Conservation (phyloP, 2,113 vertebrate genomes). For the Ramphastos sulfuratus region DNA sequence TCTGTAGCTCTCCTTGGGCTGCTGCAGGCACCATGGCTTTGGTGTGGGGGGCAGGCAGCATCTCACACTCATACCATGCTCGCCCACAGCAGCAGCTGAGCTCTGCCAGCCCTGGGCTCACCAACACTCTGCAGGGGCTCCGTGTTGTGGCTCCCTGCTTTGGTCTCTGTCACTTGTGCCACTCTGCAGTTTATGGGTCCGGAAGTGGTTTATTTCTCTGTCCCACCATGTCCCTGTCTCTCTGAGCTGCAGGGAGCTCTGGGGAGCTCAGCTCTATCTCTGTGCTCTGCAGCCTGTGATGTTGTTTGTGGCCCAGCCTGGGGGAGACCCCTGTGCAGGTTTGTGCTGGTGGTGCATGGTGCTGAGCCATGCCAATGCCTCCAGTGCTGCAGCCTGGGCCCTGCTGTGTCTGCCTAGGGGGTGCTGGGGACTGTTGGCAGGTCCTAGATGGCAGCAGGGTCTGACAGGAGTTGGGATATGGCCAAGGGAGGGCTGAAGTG, state of each 20-base stretch:
- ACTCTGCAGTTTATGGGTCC: accelerated
- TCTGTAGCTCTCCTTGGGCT: neutral
- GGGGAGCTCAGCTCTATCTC: neutral
- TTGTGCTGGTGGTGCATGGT: neutral
- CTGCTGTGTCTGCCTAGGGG: accelerated
- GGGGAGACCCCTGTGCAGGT: accelerated
- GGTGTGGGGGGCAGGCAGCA: neutral
- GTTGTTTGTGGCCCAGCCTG: neutral
- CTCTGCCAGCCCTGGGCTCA: accelerated
- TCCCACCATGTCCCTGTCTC: accelerated
- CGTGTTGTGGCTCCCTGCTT: accelerated
- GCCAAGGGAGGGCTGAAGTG: accelerated
- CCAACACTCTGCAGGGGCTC: accelerated
- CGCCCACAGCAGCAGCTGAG: accelerated
- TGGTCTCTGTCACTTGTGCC: neutral
- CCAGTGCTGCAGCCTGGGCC: neutral
- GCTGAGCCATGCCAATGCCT: neutral
- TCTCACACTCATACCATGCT: accelerated
- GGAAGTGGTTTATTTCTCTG: neutral
- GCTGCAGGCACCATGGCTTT: accelerated
- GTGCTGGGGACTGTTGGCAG: neutral
- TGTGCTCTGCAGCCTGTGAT: neutral
- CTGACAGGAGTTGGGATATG: neutral
- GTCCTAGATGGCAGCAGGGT: neutral
- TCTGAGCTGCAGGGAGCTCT: accelerated